Evolutionary conservation across 2,113 vertebrate species (phyloP).

Genomic region (Electrona antarctica): DNA sequence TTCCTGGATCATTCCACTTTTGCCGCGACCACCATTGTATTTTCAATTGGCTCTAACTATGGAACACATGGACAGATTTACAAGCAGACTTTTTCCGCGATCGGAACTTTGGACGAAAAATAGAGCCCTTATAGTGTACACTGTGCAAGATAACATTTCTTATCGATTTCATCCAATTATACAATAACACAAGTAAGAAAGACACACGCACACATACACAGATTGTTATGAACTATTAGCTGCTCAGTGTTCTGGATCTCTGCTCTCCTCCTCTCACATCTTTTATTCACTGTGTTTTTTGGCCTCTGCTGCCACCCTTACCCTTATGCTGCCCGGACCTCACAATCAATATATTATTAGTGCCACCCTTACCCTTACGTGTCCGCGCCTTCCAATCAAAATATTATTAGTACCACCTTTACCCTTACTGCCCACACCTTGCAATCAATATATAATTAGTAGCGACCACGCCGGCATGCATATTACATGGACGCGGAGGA

Average conservation of each 20-base stretch:
- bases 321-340: not conserved
- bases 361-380: slow-evolving; percentile 3
- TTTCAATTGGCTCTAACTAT: too few species aligned
- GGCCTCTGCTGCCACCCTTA: slow-evolving; percentile 56
- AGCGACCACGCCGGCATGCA: slow-evolving; percentile 58
- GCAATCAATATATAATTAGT: slow-evolving; percentile 74
- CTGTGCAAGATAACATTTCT: too few species aligned
- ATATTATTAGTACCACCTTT: slow-evolving; percentile 60
- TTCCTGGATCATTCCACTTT: too few species aligned
- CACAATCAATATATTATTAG: not conserved
- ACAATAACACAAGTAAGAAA: too few species aligned
- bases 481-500: slow-evolving; percentile 43
- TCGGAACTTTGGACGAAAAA: too few species aligned
- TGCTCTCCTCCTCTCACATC: slow-evolving; percentile 33
- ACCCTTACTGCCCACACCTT: slow-evolving; percentile 40
- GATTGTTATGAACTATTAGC: too few species aligned
- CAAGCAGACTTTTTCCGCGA: too few species aligned
- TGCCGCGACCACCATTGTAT: too few species aligned
- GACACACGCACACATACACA: too few species aligned
- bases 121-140: too few species aligned
- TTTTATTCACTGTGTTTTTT: slow-evolving; percentile 70
- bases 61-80: too few species aligned
- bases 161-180: too few species aligned
- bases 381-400: slow-evolving; percentile 66
- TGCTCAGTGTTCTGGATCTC: slow-evolving; percentile 3